Evolutionary conservation across 2,797 vertebrate species (phyloP).

Genomic region (Ceryle rudis): DNA sequence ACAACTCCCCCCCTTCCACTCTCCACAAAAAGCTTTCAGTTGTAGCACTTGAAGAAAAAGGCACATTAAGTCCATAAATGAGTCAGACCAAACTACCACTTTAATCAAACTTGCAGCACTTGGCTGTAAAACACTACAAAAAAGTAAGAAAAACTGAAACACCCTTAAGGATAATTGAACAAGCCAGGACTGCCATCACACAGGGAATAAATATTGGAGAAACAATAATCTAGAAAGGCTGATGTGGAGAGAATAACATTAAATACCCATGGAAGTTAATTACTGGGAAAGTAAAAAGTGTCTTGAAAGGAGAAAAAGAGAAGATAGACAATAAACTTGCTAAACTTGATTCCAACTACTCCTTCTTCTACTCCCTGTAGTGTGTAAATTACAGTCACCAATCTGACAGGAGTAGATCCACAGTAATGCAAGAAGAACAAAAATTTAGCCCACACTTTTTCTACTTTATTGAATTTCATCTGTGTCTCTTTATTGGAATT

Average conservation of each 20-base stretch:
- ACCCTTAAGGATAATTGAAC: constrained; percentile 41
- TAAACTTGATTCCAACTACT: neutral
- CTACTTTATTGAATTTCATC: constrained; percentile 16
- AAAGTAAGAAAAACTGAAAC: constrained; percentile 21
- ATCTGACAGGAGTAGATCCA: neutral
- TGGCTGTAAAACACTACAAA: constrained; percentile 8
- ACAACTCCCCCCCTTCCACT: neutral
- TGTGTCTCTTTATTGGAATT: neutral
- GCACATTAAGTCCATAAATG: neutral
- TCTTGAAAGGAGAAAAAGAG: neutral
- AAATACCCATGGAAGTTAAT: constrained; percentile 58
- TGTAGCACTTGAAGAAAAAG: neutral
- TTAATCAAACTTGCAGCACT: constrained; percentile 47
- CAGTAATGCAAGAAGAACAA: neutral
- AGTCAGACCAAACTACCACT: constrained; percentile 29
- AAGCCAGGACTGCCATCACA: constrained; percentile 21
- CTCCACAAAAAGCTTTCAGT: neutral
- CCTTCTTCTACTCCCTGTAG: neutral
- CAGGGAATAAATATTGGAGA: constrained; percentile 61
- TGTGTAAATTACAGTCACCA: neutral
- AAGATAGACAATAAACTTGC: constrained; percentile 26
- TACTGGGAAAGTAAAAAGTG: constrained; percentile 13
- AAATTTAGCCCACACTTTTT: neutral
- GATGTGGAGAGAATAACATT: constrained; percentile 51
- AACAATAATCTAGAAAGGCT: constrained; percentile 56